Evolutionary conservation across 2,113 vertebrate genomes (phyloP).

Genomic region (Carassius gibelio): DNA sequence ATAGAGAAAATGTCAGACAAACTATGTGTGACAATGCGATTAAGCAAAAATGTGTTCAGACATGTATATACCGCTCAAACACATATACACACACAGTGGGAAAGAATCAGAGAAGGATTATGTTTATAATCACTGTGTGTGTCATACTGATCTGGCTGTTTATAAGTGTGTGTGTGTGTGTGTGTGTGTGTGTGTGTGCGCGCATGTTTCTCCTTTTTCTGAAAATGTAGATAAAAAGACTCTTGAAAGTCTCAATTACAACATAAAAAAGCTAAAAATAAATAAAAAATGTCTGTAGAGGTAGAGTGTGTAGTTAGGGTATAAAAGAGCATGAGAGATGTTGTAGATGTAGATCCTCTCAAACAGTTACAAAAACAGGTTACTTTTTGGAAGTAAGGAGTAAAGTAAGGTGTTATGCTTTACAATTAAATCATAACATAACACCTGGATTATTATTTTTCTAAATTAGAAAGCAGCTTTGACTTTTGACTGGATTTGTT

Average conservation of each 20-base stretch:
- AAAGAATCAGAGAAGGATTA: constrained; percentile 21
- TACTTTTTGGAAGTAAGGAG: not conserved
- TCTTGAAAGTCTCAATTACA: not conserved
- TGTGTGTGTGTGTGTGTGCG: not conserved
- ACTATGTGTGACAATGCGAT: constrained; percentile 20
- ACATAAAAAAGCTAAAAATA: too few species aligned
- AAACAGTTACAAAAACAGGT: too few species aligned
- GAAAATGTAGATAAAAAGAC: not conserved
- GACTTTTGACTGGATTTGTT: too few species aligned
- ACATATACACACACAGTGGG: not conserved
- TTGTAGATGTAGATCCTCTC: too few species aligned
- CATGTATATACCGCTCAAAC: not conserved
- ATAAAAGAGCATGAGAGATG: too few species aligned
- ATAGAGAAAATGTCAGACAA: constrained; percentile 9
- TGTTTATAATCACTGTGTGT: constrained; percentile 20
- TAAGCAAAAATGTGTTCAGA: not conserved
- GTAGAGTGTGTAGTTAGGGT: too few species aligned
- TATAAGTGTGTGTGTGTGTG: not conserved
- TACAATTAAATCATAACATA: not conserved
- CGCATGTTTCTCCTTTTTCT: too few species aligned
- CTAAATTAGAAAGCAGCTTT: too few species aligned
- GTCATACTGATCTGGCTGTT: constrained; percentile 2
- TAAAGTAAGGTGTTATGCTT: not conserved
- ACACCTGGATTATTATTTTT: not conserved
- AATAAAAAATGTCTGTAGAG: too few species aligned